phyloP scores from a whole-genome alignment of 2,888 invertebrate genomes.

The Sipunculus nudus region DNA sequence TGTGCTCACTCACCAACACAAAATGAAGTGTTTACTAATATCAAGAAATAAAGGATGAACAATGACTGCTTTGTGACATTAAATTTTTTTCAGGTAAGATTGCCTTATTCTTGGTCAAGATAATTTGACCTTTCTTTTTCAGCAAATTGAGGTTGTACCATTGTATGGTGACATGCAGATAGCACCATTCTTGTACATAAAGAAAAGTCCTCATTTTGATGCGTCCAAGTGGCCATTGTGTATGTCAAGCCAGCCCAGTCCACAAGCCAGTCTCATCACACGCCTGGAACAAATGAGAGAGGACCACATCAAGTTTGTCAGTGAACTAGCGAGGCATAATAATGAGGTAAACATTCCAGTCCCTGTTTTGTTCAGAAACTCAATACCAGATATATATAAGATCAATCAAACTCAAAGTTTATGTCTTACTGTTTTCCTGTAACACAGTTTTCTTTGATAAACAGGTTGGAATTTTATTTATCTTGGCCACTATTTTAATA shows the following conservation, averaged over 20 bases:
- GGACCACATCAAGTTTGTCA: slow-evolving; percentile 96
- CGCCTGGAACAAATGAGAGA: slow-evolving; percentile 91
- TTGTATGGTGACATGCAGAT: slow-evolving; percentile 99
- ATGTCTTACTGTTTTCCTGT: too few relatives aligned
- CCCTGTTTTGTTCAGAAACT: background rate
- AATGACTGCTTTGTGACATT: too few relatives aligned
- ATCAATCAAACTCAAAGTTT: too few relatives aligned
- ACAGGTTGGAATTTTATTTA: too few relatives aligned
- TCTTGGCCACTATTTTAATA: too few relatives aligned
- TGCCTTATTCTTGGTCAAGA: too few relatives aligned
- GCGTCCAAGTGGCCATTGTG: slow-evolving; percentile 61
- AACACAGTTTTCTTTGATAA: too few relatives aligned
- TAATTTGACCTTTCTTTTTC: slow-evolving; percentile 10
- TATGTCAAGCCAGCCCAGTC: slow-evolving; percentile 80
- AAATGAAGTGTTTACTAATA: too few relatives aligned
- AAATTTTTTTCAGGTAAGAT: too few relatives aligned
- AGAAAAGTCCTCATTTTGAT: slow-evolving; percentile 70
- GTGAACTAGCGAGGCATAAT: slow-evolving; percentile 91
- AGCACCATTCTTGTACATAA: slow-evolving; percentile 97
- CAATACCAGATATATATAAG: background rate
- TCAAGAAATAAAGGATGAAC: too few relatives aligned
- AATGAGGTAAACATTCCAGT: slow-evolving; percentile 71
- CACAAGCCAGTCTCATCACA: slow-evolving; percentile 84
- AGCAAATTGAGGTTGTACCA: slow-evolving; percentile 64
- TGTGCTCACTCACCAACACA: too few relatives aligned